Conservation (phyloP, 1,140 invertebrate genomes). For the Macrosteles quadrilineatus region DNA sequence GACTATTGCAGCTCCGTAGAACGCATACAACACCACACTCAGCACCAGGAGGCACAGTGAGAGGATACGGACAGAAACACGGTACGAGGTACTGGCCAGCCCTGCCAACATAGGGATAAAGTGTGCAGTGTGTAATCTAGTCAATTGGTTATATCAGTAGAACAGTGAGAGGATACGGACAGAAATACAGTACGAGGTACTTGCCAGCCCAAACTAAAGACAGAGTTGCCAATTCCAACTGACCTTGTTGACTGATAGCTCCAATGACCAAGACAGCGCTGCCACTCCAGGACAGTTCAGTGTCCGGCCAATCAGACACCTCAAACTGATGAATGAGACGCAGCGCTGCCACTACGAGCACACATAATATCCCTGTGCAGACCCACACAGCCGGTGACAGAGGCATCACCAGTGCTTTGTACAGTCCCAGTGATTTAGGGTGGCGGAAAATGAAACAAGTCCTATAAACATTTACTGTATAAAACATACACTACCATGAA, state of each 20-base stretch:
- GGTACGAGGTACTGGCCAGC: background rate
- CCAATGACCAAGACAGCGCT: conserved; percentile 13
- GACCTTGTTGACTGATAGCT: conserved; percentile 23
- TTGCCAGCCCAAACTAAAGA: too few relatives aligned
- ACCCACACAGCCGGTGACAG: conserved; percentile 11
- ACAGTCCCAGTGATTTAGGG: background rate
- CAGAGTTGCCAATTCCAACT: too few relatives aligned
- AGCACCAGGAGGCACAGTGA: conserved; percentile 14
- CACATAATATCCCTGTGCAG: background rate
- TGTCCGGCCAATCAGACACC: background rate
- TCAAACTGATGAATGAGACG: conserved; percentile 4
- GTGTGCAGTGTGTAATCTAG: too few relatives aligned
- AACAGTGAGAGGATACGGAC: conserved; percentile 20
- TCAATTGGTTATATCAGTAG: too few relatives aligned
- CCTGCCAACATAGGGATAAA: conserved; percentile 21
- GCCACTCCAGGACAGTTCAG: conserved; percentile 22
- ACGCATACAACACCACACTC: conserved; percentile 26
- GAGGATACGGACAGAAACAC: conserved; percentile 11
- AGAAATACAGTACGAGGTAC: background rate
- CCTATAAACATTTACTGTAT: too few relatives aligned
- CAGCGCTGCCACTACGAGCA: background rate
- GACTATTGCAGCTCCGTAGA: conserved; percentile 30
- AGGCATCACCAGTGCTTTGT: conserved; percentile 25
- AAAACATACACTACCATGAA: too few relatives aligned
- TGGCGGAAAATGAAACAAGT: conserved; percentile 25